Conservation (phyloP, 2,888 invertebrate species). For the Diarsia mendica region DNA sequence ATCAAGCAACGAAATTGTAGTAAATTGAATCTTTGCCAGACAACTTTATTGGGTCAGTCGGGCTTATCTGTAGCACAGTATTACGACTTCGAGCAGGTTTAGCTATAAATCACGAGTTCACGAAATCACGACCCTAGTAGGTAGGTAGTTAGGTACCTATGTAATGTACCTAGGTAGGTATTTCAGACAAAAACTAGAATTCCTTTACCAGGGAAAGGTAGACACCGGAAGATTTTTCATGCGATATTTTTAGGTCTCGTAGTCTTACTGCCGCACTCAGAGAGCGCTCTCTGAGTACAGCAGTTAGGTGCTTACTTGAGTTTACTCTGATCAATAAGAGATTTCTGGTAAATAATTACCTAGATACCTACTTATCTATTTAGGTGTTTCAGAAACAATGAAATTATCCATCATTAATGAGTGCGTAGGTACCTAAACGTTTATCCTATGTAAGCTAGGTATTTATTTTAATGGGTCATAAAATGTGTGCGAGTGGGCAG, state of each 20-base stretch:
- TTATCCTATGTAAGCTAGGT: conserved; percentile 7
- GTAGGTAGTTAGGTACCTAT: too few species aligned
- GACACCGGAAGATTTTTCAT: background rate
- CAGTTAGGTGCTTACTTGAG: background rate
- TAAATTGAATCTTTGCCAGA: background rate
- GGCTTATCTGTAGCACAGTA: background rate
- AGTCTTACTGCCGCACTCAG: too few species aligned
- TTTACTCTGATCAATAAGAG: background rate
- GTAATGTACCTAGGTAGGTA: background rate
- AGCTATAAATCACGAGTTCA: background rate
- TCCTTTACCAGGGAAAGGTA: background rate
- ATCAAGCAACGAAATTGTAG: background rate
- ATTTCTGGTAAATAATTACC: background rate
- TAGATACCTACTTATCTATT: background rate
- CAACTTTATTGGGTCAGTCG: background rate
- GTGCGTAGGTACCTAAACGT: background rate
- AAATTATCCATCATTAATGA: background rate
- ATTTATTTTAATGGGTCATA: conserved; percentile 33
- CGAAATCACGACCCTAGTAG: background rate
- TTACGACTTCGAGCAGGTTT: background rate
- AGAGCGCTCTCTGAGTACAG: too few species aligned
- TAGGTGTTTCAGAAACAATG: background rate
- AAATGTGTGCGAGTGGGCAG: conserved; percentile 31
- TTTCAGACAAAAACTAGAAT: background rate
- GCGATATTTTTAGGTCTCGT: background rate